Percentiles rank a stretch among this genome's conserved stretches.
Evolutionary conservation across 2,113 vertebrate genomes (phyloP).

Genomic region (Loxodonta africana): DNA sequence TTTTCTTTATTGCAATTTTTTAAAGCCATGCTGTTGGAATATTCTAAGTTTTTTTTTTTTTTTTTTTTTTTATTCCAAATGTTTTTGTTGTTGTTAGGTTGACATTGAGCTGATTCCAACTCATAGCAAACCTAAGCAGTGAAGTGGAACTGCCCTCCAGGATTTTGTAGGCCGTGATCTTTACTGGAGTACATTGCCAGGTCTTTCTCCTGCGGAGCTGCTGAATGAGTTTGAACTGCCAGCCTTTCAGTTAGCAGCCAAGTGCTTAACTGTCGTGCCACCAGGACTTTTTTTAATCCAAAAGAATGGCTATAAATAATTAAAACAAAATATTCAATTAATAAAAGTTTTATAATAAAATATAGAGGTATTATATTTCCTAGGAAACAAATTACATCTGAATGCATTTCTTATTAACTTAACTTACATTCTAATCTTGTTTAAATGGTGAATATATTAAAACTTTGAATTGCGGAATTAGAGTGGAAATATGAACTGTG

Average conservation of each 20-base stretch:
- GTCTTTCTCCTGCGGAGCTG: no score
- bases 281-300: not conserved
- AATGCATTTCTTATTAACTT: constrained; percentile 14
- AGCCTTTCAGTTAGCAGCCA: no score
- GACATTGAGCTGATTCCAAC: no score
- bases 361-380: not conserved
- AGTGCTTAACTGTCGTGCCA: no score
- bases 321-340: constrained; percentile 25
- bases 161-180: no score
- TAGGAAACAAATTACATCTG: not conserved
- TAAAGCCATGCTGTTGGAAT: not conserved
- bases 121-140: no score
- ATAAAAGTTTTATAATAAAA: not conserved
- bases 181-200: no score
- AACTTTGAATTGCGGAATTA: constrained; percentile 1
- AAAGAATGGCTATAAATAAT: not conserved
- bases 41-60: constrained; percentile 9
- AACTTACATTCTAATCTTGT: constrained; percentile 12
- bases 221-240: no score
- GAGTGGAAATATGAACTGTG: constrained; percentile 33
- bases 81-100: not conserved
- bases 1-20: constrained; percentile 5
- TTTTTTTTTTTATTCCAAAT: not conserved
- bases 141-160: no score
- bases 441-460: constrained; percentile 44